These are phyloP conservation scores for Scolopax mira DNA, from an alignment of 2,113 vertebrate species.

Conservation along the genomic window DNA sequence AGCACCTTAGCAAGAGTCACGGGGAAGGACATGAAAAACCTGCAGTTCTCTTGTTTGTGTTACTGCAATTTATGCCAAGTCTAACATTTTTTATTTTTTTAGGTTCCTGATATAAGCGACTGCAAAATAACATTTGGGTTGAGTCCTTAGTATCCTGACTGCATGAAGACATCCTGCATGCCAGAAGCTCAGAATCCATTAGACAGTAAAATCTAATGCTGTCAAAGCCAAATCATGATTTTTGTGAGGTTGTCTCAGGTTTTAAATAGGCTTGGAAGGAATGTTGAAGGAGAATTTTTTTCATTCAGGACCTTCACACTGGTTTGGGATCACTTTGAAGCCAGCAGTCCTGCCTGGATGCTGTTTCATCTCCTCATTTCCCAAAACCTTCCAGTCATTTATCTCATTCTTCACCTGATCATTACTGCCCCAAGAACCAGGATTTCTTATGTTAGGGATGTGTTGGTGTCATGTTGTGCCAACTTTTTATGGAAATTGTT, in stretches of 20 bases:
- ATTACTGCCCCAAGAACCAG: accelerated
- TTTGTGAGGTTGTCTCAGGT: neutral
- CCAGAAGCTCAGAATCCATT: neutral
- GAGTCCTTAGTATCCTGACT: neutral
- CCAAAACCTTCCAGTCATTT: neutral
- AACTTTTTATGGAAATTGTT: neutral
- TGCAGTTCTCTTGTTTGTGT: neutral
- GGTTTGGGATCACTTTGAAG: neutral
- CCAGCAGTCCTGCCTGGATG: neutral
- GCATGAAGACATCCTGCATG: neutral
- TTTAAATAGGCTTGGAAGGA: neutral
- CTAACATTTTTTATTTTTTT: neutral
- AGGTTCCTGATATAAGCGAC: neutral
- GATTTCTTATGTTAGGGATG: neutral
- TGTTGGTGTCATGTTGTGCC: neutral
- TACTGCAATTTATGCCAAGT: neutral
- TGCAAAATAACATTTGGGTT: neutral
- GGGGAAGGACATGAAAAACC: neutral
- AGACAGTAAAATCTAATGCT: neutral
- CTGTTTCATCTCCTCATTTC: neutral
- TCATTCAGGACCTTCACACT: neutral
- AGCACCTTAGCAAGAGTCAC: neutral
- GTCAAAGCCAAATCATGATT: neutral
- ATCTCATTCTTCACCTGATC: neutral
- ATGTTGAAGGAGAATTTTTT: neutral